phyloP scores from a whole-genome alignment of 2,888 invertebrate genomes.

The Zootermopsis nevadensis region DNA sequence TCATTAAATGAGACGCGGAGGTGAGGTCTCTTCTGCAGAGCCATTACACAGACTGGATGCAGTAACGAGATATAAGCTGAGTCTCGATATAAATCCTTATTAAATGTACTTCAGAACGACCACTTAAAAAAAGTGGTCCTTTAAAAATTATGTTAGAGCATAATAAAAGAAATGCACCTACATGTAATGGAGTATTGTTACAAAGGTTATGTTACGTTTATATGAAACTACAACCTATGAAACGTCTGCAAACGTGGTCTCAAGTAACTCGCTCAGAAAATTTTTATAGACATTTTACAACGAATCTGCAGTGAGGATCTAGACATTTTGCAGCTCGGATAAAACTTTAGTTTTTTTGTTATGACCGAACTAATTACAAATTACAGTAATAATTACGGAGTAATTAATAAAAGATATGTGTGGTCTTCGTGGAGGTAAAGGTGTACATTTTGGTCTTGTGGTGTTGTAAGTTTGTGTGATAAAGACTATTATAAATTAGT shows the following conservation, averaged over 20 bases:
- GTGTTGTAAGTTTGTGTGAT: too few relatives aligned
- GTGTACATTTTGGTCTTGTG: too few relatives aligned
- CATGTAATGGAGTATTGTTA: not conserved
- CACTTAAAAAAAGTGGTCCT: slow-evolving; percentile 15
- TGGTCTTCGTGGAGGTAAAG: too few relatives aligned
- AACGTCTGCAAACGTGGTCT: not conserved
- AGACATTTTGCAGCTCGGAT: too few relatives aligned
- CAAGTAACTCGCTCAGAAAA: not conserved
- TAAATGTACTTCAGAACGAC: not conserved
- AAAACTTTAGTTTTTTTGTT: too few relatives aligned
- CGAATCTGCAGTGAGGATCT: too few relatives aligned
- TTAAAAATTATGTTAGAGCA: slow-evolving; percentile 31
- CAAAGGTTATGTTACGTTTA: not conserved
- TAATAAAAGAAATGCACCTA: slow-evolving; percentile 9
- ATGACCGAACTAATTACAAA: too few relatives aligned
- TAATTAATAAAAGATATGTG: too few relatives aligned
- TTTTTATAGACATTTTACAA: not conserved
- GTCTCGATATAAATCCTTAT: slow-evolving; percentile 17
- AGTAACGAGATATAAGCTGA: not conserved
- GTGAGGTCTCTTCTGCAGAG: too few relatives aligned
- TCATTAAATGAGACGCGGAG: not conserved
- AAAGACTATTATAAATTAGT: too few relatives aligned
- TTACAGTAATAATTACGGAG: too few relatives aligned
- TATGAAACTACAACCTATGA: not conserved
- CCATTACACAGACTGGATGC: not conserved